Evolutionary conservation across 2,888 invertebrate genomes (phyloP).

Genomic region (Sminthurides aquaticus): DNA sequence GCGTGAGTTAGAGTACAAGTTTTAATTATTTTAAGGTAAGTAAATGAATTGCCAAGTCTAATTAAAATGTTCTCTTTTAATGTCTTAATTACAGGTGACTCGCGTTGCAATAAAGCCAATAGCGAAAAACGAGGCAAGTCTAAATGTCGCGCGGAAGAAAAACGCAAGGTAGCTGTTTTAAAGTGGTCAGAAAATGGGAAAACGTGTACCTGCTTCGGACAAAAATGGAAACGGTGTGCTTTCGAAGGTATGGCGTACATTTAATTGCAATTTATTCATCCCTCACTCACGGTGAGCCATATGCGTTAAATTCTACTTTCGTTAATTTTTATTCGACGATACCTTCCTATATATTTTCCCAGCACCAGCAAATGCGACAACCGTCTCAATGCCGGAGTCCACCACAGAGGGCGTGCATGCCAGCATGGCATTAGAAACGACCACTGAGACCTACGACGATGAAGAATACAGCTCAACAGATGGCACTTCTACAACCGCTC

Average conservation of each 20-base stretch:
- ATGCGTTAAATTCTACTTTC: neutral
- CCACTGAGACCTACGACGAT: no score
- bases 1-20: neutral
- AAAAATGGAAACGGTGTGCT: neutral
- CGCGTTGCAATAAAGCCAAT: neutral
- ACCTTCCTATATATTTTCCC: no score
- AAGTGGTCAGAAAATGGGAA: neutral
- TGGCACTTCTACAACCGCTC: neutral
- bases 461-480: no score
- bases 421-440: no score
- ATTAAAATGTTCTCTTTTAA: no score
- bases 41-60: no score
- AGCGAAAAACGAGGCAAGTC: neutral
- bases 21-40: no score
- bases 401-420: no score
- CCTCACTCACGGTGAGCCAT: neutral
- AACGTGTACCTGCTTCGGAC: neutral
- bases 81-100: neutral
- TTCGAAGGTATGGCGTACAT: neutral
- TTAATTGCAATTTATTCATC: neutral
- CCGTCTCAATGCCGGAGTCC: no score
- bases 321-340: no score
- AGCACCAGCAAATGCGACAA: no score
- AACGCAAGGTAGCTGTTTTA: neutral
- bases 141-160: neutral